Base-by-base conservation (phyloP, 2,797 vertebrate genomes). In the Lepilemur septentrionalis region DNA sequence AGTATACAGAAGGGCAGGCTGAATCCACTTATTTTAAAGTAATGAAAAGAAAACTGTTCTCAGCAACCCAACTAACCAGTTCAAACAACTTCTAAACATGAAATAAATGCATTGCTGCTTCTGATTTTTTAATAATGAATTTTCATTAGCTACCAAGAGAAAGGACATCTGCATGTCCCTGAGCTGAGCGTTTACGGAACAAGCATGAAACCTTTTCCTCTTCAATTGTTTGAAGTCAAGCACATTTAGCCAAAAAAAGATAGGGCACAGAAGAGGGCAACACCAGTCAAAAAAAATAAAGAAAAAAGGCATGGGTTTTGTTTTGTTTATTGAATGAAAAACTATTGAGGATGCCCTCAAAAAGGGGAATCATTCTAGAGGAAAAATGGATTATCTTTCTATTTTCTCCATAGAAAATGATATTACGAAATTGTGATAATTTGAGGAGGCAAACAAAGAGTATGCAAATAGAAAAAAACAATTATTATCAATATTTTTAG, bases 91-190 rank as follows among this genome's bases (percentile, higher is more conserved):
- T 61, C 46, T 81, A 9, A 69, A 91, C 92, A 75, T 38, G 14
- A 75, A 96, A 89, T 48, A 67, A 41, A 72, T 95, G 81, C 2
- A 43, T 43, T 65, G 28, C 10, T 67, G 4, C 3, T n/a, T 88
- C 20, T 2, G 85, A 11, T 50, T 79, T 48, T 50, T 28, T 43
- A 57, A 83, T 65, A 69, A 25, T 13, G 4, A 59, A 93, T 94
- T 30, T 84, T 43, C 46, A 92, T 96, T 93, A 83, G 48, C 65
- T 91, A 61, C n/a, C 41, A 15, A 96, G 95, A 87, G n/a, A 52
- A 52, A 93, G 14, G 43, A 87, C 7, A 43, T 73, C 69, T 57
- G 17, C 8, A 65, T 67, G 57, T 32, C 41, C 18, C 14, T 72
- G 30, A 87, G 85, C 17, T 69, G 18, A 72, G 78, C 41, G 91